Percentiles rank a stretch among this genome's conserved stretches.
phyloP scores from a whole-genome alignment of 2,797 vertebrate genomes.

The Periparus ater region DNA sequence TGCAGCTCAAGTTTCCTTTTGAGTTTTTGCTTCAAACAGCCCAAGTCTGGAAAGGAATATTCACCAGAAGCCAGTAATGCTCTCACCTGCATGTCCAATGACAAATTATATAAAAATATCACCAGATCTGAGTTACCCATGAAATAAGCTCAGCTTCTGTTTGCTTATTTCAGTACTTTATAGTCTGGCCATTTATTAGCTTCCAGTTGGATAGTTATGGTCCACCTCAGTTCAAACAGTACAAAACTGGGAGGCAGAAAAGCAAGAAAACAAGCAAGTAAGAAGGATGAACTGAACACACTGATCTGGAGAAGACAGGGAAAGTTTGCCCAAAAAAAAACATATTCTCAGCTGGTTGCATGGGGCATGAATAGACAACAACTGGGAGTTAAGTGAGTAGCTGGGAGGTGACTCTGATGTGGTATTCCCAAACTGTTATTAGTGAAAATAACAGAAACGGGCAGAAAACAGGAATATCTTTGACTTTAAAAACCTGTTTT shows the following conservation, averaged over 20 bases:
- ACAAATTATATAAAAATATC: neutral
- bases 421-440: neutral
- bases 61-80: neutral
- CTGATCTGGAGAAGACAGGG: neutral
- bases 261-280: neutral
- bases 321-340: neutral
- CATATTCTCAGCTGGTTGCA: neutral
- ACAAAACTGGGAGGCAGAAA: neutral
- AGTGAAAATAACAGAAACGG: neutral
- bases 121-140: neutral
- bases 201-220: neutral
- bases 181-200: neutral
- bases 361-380: neutral
- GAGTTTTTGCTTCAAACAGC: slow-evolving; percentile 32
- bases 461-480: neutral
- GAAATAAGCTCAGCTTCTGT: neutral
- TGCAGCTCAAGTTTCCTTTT: neutral
- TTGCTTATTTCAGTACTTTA: neutral
- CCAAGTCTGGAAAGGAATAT: neutral
- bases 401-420: neutral
- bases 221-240: neutral
- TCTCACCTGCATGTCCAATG: neutral
- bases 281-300: neutral
- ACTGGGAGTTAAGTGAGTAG: neutral
- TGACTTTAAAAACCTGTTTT: neutral